These are phyloP conservation scores for Chloroceryle aenea DNA, from an alignment of 2,113 vertebrate genomes.

Conservation along the genomic window DNA sequence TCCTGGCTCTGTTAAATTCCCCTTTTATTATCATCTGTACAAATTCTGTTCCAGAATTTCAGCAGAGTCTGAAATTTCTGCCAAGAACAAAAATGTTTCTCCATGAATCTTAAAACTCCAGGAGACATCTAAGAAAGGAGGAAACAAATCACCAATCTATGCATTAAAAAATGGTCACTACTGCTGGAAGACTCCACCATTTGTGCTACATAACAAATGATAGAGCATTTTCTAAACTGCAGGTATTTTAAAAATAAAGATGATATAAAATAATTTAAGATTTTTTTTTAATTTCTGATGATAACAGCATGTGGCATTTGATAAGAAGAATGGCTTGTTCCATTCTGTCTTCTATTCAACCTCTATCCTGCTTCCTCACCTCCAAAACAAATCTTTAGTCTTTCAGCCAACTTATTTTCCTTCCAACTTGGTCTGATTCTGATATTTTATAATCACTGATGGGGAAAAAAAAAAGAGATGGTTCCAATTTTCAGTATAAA, in stretches of 20 bases:
- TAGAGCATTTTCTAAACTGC: background rate
- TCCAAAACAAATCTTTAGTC: background rate
- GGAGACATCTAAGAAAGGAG: background rate
- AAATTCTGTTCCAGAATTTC: background rate
- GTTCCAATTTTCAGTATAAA: background rate
- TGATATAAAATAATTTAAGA: background rate
- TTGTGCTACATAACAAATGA: background rate
- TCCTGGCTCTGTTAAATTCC: background rate
- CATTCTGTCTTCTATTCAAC: background rate
- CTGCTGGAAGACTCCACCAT: background rate
- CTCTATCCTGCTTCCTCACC: fast-evolving
- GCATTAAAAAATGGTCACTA: background rate
- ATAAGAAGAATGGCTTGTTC: background rate
- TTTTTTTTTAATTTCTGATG: background rate
- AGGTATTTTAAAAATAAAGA: background rate
- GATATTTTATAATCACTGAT: background rate
- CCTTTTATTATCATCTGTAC: background rate
- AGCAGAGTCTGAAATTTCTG: background rate
- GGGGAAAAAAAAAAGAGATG: background rate
- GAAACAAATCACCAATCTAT: background rate
- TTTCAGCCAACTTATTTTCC: background rate
- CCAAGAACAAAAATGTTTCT: background rate
- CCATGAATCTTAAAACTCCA: background rate
- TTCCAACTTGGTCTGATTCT: background rate
- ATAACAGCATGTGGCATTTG: background rate